Evolutionary conservation across 2,888 invertebrate genomes (phyloP).

Genomic region (Drosophila atroscutellata): DNA sequence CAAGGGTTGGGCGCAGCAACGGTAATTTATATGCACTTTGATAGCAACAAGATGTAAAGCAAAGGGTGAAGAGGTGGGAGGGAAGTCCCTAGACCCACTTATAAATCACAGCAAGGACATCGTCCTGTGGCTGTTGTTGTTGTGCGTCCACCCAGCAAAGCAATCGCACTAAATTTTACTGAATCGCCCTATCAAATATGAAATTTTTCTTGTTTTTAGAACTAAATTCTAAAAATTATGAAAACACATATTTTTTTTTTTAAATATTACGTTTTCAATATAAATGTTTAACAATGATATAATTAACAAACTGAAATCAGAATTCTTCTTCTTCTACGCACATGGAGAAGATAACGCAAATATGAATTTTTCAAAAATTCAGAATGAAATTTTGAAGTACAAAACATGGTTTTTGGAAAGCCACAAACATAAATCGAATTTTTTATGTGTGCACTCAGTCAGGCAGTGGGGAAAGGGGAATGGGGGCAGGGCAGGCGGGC

Average conservation of each 20-base stretch:
- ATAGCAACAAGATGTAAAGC: slow-evolving; percentile 77
- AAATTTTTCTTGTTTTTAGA: too few relatives aligned
- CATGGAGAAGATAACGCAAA: too few relatives aligned
- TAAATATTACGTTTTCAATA: too few relatives aligned
- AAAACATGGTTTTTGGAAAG: background rate
- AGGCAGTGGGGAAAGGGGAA: accelerated
- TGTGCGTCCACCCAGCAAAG: slow-evolving; percentile 1
- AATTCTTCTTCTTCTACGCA: too few relatives aligned
- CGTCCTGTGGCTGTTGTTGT: slow-evolving; percentile 24
- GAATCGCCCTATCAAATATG: too few relatives aligned
- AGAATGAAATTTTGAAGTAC: background rate
- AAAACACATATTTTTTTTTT: too few relatives aligned
- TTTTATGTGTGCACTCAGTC: background rate
- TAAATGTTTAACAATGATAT: too few relatives aligned
- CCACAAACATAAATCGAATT: background rate
- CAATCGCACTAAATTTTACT: background rate
- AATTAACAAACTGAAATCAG: too few relatives aligned
- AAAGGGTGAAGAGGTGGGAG: slow-evolving; percentile 19
- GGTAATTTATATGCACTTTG: slow-evolving; percentile 79
- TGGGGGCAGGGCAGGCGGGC: slow-evolving; percentile 2
- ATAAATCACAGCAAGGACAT: slow-evolving; percentile 71
- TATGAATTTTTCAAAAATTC: too few relatives aligned
- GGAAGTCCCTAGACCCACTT: slow-evolving; percentile 33
- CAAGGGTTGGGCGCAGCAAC: slow-evolving; percentile 1
- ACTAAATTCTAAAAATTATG: too few relatives aligned